Base-by-base conservation (phyloP, 2,797 vertebrate genomes). In the Arnoldichthys spilopterus region DNA sequence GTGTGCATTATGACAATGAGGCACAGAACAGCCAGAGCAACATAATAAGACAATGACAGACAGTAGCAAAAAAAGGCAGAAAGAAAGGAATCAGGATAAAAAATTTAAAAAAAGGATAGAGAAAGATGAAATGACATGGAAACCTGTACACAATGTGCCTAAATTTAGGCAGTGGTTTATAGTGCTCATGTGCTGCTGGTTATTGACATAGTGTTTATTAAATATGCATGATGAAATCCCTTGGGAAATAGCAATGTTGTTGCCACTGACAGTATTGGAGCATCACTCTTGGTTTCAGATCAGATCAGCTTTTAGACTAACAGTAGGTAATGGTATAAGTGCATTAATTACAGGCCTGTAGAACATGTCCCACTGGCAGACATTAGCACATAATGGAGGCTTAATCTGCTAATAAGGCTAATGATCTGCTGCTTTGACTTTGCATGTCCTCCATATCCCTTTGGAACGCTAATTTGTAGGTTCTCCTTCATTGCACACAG, bases 221-320 rank as follows among this genome's bases (percentile, higher is more conserved):
- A 69, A 61, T 49, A 24, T 40, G 43, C 16, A 62, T 37, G 6
- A 28, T 63, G 18, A 11, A 54, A 54, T 72, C 37, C 30, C 56
- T 78, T 72, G 16, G 58, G 16, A 62, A 62, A 9, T 49, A 16
- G 45, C 5, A 28, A 49, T 20, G 13, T 47, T 18, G n/a, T 47
- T 77, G 32, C 28, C 26, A 18, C 8, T 71, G 18, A 67, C 56
- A 53, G 6, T 26, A 4, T 30, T 70, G n/a, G 11, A 49, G 15
- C 16, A 28, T 28, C 22, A n/a, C 30, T 54, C 16, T 63, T 62
- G 45, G 47, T 62, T 59, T 51, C 45, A 37, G 7, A 59, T 69
- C 40, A 24, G 24, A 49, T 40, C 28, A 62, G 66, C 67, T 24
- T 61, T 70, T 37, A 62, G 43, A 18, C 64, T 59, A 69, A 69